Percentiles rank a stretch among this genome's conserved stretches.
Conservation (phyloP, 2,113 vertebrate species). For the Labeo catla region DNA sequence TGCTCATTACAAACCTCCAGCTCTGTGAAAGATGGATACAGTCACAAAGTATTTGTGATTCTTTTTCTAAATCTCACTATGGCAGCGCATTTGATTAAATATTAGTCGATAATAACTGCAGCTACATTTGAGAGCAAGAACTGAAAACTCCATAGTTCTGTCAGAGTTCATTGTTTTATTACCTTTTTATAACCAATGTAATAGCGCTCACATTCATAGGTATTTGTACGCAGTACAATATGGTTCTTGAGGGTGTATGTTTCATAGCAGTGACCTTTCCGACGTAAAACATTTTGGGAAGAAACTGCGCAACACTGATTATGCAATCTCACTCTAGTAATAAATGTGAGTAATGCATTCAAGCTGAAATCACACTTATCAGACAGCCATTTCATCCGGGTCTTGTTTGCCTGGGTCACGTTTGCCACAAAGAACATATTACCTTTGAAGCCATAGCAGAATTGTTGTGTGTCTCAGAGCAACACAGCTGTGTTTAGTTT, state of each 20-base stretch:
- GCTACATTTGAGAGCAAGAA: conserved; percentile 6
- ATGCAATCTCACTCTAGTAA: neutral
- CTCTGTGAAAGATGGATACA: conserved; percentile 7
- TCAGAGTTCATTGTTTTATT: neutral
- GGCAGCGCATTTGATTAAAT: conserved; percentile 12
- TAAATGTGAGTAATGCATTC: neutral
- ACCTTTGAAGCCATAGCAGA: too few species aligned
- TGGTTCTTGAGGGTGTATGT: neutral
- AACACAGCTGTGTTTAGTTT: too few species aligned
- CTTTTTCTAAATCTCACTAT: neutral
- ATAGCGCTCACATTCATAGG: neutral
- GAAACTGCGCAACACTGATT: neutral
- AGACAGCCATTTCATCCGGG: neutral
- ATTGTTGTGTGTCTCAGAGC: neutral
- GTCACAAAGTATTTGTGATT: neutral
- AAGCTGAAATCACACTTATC: neutral
- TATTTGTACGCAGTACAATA: neutral
- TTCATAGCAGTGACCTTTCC: neutral
- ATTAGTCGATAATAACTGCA: neutral
- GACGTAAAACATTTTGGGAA: neutral
- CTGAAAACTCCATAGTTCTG: neutral
- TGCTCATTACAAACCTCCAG: conserved; percentile 11
- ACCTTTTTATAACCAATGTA: neutral
- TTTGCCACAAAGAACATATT: neutral
- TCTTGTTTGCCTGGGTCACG: neutral